Conservation (phyloP, 2,888 invertebrate genomes). For the Xanthostigma xanthostigma region DNA sequence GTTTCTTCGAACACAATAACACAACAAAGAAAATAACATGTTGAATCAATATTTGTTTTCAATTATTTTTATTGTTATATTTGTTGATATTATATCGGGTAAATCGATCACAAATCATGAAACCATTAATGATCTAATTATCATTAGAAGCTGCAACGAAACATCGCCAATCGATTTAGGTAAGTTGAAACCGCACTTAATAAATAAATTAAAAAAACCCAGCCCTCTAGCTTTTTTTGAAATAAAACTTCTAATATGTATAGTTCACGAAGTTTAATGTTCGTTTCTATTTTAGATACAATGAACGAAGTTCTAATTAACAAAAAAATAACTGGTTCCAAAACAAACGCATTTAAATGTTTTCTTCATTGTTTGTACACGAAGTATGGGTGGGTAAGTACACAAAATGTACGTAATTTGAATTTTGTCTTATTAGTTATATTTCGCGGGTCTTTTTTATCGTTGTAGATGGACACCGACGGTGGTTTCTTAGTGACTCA, state of each 20-base stretch:
- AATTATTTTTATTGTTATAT: too few relatives aligned
- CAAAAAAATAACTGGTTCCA: conserved; percentile 19
- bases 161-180: conserved; percentile 24
- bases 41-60: too few relatives aligned
- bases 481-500: conserved; percentile 26
- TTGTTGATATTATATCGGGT: too few relatives aligned
- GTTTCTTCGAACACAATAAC: too few relatives aligned
- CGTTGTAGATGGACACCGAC: conserved; percentile 23
- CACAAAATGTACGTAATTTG: neutral
- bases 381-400: conserved; percentile 24
- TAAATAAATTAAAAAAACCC: too few relatives aligned
- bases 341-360: conserved; percentile 24
- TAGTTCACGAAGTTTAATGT: neutral
- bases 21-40: too few relatives aligned
- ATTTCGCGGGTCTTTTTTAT: neutral
- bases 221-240: neutral
- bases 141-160: conserved; percentile 23
- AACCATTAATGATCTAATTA: conserved; percentile 16
- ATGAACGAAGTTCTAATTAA: conserved; percentile 26
- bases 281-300: conserved; percentile 17
- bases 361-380: conserved; percentile 27
- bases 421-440: neutral
- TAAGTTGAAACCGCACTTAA: conserved; percentile 14
- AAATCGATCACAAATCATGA: too few relatives aligned
- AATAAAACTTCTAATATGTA: neutral